Conservation (phyloP, 2,797 vertebrate genomes). For the Enteromius anoplus region DNA sequence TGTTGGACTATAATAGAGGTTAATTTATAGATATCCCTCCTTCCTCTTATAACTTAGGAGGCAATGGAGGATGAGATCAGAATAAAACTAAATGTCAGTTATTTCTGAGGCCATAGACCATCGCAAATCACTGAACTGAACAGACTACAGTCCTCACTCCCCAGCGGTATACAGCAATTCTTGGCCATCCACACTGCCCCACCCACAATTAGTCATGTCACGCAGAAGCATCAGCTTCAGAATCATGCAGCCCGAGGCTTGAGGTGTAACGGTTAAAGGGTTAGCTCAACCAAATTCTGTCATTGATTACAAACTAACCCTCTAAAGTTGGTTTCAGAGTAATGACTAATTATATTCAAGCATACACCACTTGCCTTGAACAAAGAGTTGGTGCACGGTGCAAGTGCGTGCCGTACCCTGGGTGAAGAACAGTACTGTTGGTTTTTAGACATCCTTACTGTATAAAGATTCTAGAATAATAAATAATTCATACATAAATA, state of each 20-base stretch:
- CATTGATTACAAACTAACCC: too few relatives aligned
- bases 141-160: constrained; percentile 2
- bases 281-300: neutral
- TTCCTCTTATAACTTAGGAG: constrained; percentile 36
- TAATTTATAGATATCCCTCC: constrained; percentile 41
- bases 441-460: too few relatives aligned
- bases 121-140: constrained; percentile 40
- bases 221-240: neutral
- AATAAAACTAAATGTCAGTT: constrained; percentile 47
- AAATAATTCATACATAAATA: neutral
- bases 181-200: neutral
- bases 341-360: too few relatives aligned
- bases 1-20: constrained; percentile 34
- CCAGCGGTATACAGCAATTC: neutral
- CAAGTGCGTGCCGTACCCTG: too few relatives aligned
- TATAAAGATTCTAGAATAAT: neutral
- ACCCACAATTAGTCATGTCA: neutral
- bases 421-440: too few relatives aligned
- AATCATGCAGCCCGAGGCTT: neutral
- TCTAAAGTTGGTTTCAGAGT: too few relatives aligned
- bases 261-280: neutral
- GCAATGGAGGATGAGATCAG: constrained; percentile 33
- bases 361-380: too few relatives aligned
- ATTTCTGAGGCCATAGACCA: constrained; percentile 31
- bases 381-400: too few relatives aligned